phyloP scores from a whole-genome alignment of 1,140 invertebrate species.

The Calliopsis andreniformis region DNA sequence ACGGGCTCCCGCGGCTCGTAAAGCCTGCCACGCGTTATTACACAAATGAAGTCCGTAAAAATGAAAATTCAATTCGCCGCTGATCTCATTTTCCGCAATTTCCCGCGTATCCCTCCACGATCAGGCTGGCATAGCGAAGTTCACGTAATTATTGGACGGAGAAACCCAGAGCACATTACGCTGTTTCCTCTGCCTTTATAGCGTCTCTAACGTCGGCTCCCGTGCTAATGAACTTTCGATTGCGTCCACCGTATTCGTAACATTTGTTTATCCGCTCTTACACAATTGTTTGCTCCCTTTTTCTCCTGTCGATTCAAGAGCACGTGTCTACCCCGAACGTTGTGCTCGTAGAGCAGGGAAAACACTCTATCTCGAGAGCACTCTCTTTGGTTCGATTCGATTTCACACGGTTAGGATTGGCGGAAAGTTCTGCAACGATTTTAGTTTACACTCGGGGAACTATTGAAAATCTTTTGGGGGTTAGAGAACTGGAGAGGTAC shows the following conservation, averaged over 20 bases:
- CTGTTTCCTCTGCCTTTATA: background rate
- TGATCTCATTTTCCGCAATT: conserved; percentile 17
- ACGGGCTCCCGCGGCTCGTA: conserved; percentile 1
- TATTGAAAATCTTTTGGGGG: too few species aligned
- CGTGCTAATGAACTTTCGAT: background rate
- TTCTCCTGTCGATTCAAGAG: too few species aligned
- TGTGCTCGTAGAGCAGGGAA: too few species aligned
- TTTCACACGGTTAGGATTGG: conserved; percentile 1
- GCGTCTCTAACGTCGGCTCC: background rate
- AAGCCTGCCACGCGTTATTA: background rate
- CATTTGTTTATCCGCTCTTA: background rate
- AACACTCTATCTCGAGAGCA: too few species aligned
- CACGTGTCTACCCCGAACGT: too few species aligned
- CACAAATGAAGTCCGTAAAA: conserved; percentile 5
- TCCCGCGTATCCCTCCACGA: background rate
- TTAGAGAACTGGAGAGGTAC: too few species aligned
- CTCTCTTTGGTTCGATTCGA: background rate
- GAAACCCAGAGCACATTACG: background rate
- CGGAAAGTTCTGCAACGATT: conserved; percentile 6
- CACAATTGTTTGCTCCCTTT: background rate
- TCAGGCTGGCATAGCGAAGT: background rate
- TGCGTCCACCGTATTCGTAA: background rate
- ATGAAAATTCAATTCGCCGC: conserved; percentile 25
- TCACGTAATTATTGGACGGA: conserved; percentile 2
- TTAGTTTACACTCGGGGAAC: background rate